A percentile compares a stretch with the other conserved stretches of the same genome.
Conservation (phyloP, 2,113 vertebrate genomes). For the Gymnorhina tibicen region DNA sequence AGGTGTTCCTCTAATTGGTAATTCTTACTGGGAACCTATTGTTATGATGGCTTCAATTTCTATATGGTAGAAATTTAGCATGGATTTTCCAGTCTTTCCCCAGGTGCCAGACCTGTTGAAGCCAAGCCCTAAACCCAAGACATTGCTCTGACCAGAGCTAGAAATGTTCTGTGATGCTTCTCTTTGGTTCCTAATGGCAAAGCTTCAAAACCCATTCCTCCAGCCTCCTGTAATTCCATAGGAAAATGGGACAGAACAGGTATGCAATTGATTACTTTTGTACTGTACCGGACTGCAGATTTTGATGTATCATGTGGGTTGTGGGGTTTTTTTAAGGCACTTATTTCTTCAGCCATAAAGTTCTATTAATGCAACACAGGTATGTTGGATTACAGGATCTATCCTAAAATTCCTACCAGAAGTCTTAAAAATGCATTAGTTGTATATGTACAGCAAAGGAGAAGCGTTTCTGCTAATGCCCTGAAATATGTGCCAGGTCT, state of each 20-base stretch:
- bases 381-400: not conserved
- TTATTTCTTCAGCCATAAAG: not conserved
- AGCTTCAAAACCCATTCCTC: not conserved
- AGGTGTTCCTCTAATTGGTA: not conserved
- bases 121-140: not conserved
- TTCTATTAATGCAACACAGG: not conserved
- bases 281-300: not conserved
- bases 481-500: slow-evolving; percentile 43
- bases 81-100: not conserved
- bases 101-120: not conserved
- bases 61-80: not conserved
- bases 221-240: not conserved
- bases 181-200: not conserved
- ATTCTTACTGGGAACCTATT: not conserved
- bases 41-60: not conserved
- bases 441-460: not conserved
- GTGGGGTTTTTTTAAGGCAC: not conserved
- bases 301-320: not conserved
- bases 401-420: not conserved
- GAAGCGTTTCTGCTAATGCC: not conserved
- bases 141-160: not conserved
- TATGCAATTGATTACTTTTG: not conserved
- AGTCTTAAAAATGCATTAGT: not conserved
- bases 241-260: not conserved
- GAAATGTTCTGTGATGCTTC: not conserved